Percentiles rank a stretch among this genome's conserved stretches.
Evolutionary conservation across 2,113 vertebrate species (phyloP).

Genomic region (Acrocephalus arundinaceus): DNA sequence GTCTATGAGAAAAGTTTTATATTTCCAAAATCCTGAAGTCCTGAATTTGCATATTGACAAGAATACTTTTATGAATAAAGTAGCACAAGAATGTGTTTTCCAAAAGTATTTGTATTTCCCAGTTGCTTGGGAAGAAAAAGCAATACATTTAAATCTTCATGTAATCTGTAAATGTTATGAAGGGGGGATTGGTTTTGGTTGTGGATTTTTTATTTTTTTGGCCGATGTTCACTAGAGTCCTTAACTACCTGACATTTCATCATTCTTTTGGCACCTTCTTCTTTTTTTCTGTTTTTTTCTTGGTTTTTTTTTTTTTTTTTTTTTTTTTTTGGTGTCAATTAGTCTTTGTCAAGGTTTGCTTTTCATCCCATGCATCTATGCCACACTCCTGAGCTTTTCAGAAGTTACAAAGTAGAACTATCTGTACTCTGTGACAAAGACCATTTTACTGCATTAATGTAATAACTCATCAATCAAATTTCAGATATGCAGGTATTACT

Average conservation of each 20-base stretch:
- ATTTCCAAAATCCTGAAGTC: background rate
- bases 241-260: slow-evolving; percentile 6
- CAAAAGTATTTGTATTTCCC: background rate
- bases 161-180: background rate
- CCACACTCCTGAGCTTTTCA: background rate
- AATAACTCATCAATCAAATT: slow-evolving; percentile 23
- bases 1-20: background rate
- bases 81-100: background rate
- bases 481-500: background rate
- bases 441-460: slow-evolving; percentile 12
- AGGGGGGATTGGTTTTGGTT: background rate
- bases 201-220: background rate
- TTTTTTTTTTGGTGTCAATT: background rate
- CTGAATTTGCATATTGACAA: background rate
- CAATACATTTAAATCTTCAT: background rate
- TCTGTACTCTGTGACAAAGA: background rate
- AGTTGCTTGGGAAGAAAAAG: background rate
- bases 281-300: background rate
- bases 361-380: slow-evolving; percentile 35
- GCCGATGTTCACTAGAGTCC: background rate
- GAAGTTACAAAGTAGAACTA: background rate
- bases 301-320: background rate
- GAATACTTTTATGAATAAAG: background rate
- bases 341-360: slow-evolving; percentile 51
- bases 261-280: background rate